These are phyloP conservation scores for Indri indri DNA, from an alignment of 2,113 vertebrate genomes.

Conservation along the genomic window DNA sequence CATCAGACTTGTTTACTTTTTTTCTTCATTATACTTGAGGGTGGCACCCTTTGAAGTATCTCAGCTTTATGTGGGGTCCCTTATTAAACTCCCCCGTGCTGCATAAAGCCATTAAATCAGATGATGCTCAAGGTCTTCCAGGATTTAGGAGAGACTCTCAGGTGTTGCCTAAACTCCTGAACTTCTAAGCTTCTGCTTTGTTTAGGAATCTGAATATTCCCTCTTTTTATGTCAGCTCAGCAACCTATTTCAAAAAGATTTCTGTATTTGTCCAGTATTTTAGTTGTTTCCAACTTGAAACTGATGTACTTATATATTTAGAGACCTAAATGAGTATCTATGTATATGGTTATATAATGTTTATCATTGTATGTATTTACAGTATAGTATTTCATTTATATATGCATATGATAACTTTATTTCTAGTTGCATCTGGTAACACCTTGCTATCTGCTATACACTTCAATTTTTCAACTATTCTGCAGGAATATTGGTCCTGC, in stretches of 20 bases:
- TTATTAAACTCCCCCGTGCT: neutral
- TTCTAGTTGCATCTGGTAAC: neutral
- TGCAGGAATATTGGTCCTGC: neutral
- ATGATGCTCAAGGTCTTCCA: neutral
- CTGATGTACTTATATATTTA: neutral
- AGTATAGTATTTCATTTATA: neutral
- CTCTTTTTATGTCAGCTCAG: neutral
- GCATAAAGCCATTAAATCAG: neutral
- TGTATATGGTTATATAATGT: neutral
- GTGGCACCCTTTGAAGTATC: neutral
- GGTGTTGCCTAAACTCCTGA: neutral
- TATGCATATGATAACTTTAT: neutral
- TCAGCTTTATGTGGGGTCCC: neutral
- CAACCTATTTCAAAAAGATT: neutral
- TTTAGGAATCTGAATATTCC: neutral
- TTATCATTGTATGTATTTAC: neutral
- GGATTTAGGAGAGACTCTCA: neutral
- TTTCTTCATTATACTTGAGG: neutral
- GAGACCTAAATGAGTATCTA: neutral
- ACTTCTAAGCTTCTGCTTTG: neutral
- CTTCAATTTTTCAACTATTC: neutral
- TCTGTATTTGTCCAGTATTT: neutral
- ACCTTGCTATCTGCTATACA: neutral
- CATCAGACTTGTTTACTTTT: neutral
- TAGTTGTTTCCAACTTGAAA: constrained; percentile 6